These are phyloP conservation scores for Sialia sialis DNA, from an alignment of 2,113 vertebrate species.

Conservation along the genomic window DNA sequence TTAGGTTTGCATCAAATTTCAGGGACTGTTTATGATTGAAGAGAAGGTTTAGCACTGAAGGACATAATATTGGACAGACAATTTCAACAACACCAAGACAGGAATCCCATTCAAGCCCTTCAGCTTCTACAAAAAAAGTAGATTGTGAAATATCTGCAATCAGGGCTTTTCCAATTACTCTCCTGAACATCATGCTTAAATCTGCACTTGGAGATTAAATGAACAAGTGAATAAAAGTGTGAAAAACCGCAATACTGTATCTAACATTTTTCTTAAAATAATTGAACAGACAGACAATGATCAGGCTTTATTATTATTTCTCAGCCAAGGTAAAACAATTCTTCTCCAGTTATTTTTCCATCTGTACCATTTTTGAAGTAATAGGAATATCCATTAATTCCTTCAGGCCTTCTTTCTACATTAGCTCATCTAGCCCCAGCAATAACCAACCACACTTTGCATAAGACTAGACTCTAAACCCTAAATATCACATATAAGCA, in stretches of 20 bases:
- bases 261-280: background rate
- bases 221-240: background rate
- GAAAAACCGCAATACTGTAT: background rate
- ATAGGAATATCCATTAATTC: conserved; percentile 12
- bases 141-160: background rate
- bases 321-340: background rate
- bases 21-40: background rate
- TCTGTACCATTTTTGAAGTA: background rate
- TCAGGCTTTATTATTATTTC: background rate
- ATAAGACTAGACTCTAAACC: conserved; percentile 36
- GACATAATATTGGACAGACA: background rate
- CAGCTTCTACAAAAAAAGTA: background rate
- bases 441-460: conserved; percentile 38
- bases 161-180: background rate
- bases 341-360: background rate
- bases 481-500: conserved; percentile 31
- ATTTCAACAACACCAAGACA: background rate
- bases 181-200: background rate
- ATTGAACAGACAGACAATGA: background rate
- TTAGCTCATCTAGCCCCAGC: background rate
- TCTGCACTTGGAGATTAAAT: background rate
- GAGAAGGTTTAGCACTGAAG: background rate
- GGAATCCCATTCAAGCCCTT: background rate
- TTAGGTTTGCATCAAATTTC: background rate
- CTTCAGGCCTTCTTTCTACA: conserved; percentile 37